Base-by-base conservation (phyloP, 2,797 vertebrate genomes). In the Sebastes jordani region DNA sequence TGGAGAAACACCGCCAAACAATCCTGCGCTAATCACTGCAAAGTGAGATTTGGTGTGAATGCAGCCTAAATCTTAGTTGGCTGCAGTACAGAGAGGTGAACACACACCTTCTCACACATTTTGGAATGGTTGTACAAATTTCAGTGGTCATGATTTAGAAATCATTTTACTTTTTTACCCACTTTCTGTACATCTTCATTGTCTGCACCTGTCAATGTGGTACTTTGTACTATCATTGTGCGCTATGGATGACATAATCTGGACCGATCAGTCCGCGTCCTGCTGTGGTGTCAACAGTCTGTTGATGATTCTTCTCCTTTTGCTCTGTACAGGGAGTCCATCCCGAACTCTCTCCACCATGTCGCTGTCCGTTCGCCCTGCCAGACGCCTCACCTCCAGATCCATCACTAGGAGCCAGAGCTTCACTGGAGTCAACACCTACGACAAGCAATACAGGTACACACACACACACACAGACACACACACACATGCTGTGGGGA, bases 371-470 rank as follows among this genome's bases (percentile, higher is more conserved):
- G 96, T 95, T 92, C 96, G 97, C 78, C 97, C 97, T 2, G 94
- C 96, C 87, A 96, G 97, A 88, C 96, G 96, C 71, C 92, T 95
- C 90, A 92, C 96, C 65, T 91, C 95, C 90, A 95, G 94, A 91
- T 95, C 96, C 94, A 97, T 99, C 95, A 97, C 88, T 98, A 99
- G 98, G 93, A 99, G 98, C 93, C 98, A 99, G 93, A 99, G 98
- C 78, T 99, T 99, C 29, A 97, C 97, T 7, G 98, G 98, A 78
- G 97, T 99, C 92, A 98, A 98, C 93, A 96, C 96, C n/a, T 94
- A 96, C 82, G 97, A 99, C 88, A 97, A 97, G 84, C 90, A 95
- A 52, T 97, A 97, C 95, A 97, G 98, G 98, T 99, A 93, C 13
- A 30, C 16, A 76, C 61, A 65, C 56, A 38, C 62, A 80, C 25